phyloP scores from a whole-genome alignment of 2,113 vertebrate species.

The Vulpes vulpes region DNA sequence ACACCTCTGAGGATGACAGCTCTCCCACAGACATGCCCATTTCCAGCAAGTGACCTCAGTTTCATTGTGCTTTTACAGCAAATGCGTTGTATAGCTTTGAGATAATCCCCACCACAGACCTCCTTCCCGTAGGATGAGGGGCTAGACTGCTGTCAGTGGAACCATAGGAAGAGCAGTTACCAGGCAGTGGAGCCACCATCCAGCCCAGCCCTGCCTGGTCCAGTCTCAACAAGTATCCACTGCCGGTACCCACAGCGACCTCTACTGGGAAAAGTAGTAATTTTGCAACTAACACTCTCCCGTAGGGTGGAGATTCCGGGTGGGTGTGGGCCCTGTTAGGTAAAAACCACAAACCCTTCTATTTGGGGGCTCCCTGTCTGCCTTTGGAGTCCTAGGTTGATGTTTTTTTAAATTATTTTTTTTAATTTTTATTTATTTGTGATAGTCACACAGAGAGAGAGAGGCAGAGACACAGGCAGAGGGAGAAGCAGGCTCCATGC shows the following conservation, averaged over 20 bases:
- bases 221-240: background rate
- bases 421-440: too few species aligned
- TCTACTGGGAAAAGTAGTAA: slow-evolving; percentile 72
- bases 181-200: background rate
- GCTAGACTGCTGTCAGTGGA: background rate
- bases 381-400: background rate
- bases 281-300: slow-evolving; percentile 32
- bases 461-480: too few species aligned
- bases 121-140: background rate
- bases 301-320: background rate
- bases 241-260: slow-evolving; percentile 74
- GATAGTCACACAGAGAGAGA: too few species aligned
- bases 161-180: slow-evolving; percentile 3
- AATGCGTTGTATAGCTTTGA: slow-evolving; percentile 12
- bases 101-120: background rate
- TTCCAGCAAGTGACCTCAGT: slow-evolving; percentile 13
- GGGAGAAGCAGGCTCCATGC: too few species aligned
- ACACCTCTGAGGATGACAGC: background rate
- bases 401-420: background rate
- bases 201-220: background rate
- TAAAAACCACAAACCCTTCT: slow-evolving; percentile 49
- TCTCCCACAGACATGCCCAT: background rate
- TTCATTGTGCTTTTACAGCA: slow-evolving; percentile 5
- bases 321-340: background rate
- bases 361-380: background rate